Evolutionary conservation across 2,113 vertebrate genomes (phyloP).

Genomic region (Proterorhinus semilunaris): DNA sequence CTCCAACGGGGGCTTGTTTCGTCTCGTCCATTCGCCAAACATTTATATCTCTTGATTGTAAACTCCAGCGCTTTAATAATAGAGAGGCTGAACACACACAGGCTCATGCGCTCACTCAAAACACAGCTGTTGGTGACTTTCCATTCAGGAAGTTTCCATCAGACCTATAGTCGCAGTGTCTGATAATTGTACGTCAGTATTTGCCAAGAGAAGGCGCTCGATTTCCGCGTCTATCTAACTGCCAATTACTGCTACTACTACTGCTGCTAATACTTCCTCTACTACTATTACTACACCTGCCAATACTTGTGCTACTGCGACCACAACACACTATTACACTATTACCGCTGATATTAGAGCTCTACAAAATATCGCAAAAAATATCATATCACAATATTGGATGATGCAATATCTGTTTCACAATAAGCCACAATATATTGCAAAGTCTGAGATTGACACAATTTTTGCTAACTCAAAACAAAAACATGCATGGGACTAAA

Average conservation of each 20-base stretch:
- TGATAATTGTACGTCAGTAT: conserved; percentile 31
- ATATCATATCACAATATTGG: too few relatives aligned
- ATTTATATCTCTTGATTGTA: conserved; percentile 38
- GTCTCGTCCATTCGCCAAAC: conserved; percentile 14
- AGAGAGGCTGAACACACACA: conserved; percentile 38
- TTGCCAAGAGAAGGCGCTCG: conserved; percentile 11
- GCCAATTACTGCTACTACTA: neutral
- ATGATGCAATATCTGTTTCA: too few relatives aligned
- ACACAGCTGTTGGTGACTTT: conserved; percentile 54
- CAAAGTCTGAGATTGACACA: too few relatives aligned
- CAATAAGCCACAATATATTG: too few relatives aligned
- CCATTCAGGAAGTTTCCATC: conserved; percentile 13
- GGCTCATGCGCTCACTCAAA: conserved; percentile 4
- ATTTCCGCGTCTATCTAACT: neutral
- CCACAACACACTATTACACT: neutral
- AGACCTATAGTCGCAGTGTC: conserved; percentile 28
- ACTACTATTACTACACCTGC: neutral
- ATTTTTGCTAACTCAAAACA: too few relatives aligned
- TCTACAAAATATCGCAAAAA: too few relatives aligned
- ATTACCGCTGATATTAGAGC: too few relatives aligned
- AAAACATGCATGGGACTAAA: too few relatives aligned
- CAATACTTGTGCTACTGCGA: neutral
- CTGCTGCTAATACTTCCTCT: neutral
- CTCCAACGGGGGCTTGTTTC: conserved; percentile 10
- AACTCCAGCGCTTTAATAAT: conserved; percentile 45